Conservation (phyloP, 2,888 invertebrate species). For the Perizoma flavofasciatum region DNA sequence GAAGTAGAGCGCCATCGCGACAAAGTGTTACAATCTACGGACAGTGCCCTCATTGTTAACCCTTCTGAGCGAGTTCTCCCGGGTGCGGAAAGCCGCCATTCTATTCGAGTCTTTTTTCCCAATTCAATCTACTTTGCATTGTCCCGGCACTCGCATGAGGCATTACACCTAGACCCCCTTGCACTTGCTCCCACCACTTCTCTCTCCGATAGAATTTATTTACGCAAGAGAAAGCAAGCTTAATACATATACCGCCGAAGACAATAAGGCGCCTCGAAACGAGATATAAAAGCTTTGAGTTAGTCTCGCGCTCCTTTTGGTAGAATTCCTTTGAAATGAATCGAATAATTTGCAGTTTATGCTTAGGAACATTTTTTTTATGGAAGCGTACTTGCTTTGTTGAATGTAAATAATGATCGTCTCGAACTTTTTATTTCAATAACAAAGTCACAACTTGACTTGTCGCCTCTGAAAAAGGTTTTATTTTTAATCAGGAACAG, state of each 20-base stretch:
- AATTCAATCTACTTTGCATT: conserved; percentile 84
- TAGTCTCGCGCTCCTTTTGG: conserved; percentile 79
- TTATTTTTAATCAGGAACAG: not conserved
- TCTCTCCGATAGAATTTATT: conserved; percentile 80
- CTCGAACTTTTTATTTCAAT: conserved; percentile 41
- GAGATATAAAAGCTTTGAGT: conserved; percentile 84
- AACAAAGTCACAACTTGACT: conserved; percentile 37
- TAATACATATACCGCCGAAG: conserved; percentile 81
- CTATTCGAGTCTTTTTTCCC: conserved; percentile 76
- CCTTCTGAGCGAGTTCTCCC: conserved; percentile 65
- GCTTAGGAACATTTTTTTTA: conserved; percentile 68
- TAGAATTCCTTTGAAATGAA: conserved; percentile 82
- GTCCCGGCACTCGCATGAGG: conserved; percentile 80
- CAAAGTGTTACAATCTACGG: conserved; percentile 55
- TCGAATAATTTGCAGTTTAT: conserved; percentile 82
- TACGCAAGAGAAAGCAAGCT: conserved; percentile 83
- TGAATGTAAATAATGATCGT: conserved; percentile 66
- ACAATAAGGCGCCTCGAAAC: conserved; percentile 80
- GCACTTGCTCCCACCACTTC: conserved; percentile 76
- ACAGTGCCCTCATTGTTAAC: conserved; percentile 72
- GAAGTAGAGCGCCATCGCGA: conserved; percentile 39
- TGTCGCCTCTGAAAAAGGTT: not conserved
- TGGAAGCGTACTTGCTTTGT: conserved; percentile 60
- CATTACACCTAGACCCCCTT: conserved; percentile 78
- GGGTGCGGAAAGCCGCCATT: conserved; percentile 75